Percentiles rank a stretch among this genome's conserved stretches.
Evolutionary conservation across 2,888 invertebrate genomes (phyloP).

Genomic region (Protonemura montana): DNA sequence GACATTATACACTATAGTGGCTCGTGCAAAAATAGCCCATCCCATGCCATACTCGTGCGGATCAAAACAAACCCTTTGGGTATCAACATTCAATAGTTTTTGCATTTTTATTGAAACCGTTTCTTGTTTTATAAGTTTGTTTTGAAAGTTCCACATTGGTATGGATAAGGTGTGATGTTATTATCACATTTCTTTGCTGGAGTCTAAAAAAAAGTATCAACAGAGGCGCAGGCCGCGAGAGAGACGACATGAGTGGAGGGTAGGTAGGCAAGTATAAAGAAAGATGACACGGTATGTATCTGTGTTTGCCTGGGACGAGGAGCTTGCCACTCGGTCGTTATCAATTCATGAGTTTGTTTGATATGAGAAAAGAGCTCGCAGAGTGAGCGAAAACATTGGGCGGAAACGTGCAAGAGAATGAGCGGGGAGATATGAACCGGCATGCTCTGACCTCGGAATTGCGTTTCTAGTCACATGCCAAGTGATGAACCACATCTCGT

Average conservation of each 20-base stretch:
- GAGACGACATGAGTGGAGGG: not conserved
- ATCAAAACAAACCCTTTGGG: not conserved
- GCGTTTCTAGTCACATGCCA: conserved; percentile 27
- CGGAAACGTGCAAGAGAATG: not conserved
- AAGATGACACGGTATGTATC: conserved; percentile 32
- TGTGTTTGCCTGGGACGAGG: not conserved
- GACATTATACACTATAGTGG: no score
- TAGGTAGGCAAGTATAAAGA: not conserved
- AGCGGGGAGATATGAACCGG: not conserved
- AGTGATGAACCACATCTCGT: conserved; percentile 34
- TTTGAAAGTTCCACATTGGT: not conserved
- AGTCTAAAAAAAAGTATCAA: not conserved
- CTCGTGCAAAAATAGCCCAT: no score
- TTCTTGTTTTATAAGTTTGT: not conserved
- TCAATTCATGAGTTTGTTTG: conserved; percentile 42
- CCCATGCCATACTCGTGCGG: no score
- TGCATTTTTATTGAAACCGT: conserved; percentile 7
- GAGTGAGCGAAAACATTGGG: not conserved
- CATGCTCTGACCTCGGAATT: conserved; percentile 26
- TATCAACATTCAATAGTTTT: not conserved
- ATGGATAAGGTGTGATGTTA: conserved; percentile 24
- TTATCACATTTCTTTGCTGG: conserved; percentile 15
- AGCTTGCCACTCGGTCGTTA: conserved; percentile 15
- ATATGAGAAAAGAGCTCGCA: not conserved
- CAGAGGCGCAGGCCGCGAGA: not conserved